These are phyloP conservation scores for Tenthredo scrophulariae DNA, from an alignment of 2,888 invertebrate genomes.

Conservation along the genomic window DNA sequence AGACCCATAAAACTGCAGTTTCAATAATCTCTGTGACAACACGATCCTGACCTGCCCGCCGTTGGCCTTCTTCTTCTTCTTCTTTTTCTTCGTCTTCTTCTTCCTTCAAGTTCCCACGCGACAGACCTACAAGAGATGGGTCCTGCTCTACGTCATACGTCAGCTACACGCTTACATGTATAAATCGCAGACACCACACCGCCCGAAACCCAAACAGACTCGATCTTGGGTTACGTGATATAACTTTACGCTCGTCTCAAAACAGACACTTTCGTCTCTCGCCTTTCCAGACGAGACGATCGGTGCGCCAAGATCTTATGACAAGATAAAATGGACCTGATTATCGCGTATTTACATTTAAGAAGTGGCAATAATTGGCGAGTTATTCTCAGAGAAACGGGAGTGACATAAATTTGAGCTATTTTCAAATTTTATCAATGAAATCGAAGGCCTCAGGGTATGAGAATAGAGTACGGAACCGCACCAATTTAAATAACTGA, in stretches of 20 bases:
- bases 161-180: conserved; percentile 26
- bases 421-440: conserved; percentile 1
- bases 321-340: not conserved
- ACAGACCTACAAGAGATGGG: conserved; percentile 32
- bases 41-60: conserved; percentile 75
- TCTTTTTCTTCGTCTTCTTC: conserved; percentile 34
- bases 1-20: conserved; percentile 79
- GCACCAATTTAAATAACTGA: not conserved
- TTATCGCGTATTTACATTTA: not conserved
- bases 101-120: conserved; percentile 53
- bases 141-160: conserved; percentile 33
- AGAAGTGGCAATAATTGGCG: not conserved
- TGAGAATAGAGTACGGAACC: not conserved
- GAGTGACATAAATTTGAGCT: not conserved
- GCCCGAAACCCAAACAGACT: conserved; percentile 45
- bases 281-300: not conserved
- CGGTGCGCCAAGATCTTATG: not conserved
- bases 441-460: not conserved
- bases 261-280: conserved; percentile 2
- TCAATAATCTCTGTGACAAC: conserved; percentile 79
- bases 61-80: conserved; percentile 58
- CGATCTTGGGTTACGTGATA: conserved; percentile 46
- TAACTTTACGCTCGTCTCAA: conserved; percentile 26
- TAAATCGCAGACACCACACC: conserved; percentile 20
- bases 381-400: not conserved